Percentiles rank a stretch among this genome's conserved stretches.
phyloP scores from a whole-genome alignment of 2,113 vertebrate genomes.

The Fukomys damarensis region DNA sequence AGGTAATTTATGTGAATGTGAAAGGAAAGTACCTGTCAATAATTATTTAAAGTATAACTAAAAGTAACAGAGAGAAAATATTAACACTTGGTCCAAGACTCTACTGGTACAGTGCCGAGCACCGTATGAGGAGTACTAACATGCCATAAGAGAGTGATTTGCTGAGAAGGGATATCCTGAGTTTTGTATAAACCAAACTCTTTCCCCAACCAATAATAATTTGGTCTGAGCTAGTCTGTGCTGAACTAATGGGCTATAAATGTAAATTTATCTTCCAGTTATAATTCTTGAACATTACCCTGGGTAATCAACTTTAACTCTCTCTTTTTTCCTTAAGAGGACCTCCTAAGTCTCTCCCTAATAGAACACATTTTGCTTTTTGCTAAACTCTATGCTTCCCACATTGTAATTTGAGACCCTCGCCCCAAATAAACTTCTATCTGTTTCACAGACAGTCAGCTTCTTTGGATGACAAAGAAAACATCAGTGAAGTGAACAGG shows the following conservation, averaged over 20 bases:
- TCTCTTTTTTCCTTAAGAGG: not conserved
- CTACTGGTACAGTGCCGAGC: not conserved
- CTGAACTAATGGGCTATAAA: not conserved
- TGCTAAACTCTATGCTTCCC: not conserved
- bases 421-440: not conserved
- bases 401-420: not conserved
- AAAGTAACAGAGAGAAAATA: not conserved
- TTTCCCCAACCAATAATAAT: not conserved
- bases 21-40: not conserved
- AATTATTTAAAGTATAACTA: not conserved
- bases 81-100: not conserved
- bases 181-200: not conserved
- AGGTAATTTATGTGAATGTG: not conserved
- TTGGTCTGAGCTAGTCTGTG: not conserved
- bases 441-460: not conserved
- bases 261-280: not conserved
- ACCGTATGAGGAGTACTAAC: not conserved
- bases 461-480: not conserved
- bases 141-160: not conserved
- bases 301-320: not conserved
- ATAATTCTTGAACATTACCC: not conserved
- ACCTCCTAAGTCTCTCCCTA: not conserved
- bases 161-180: not conserved
- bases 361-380: not conserved
- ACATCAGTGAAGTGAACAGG: not conserved